Conservation (phyloP, 2,888 invertebrate species). For the Tipula unca region DNA sequence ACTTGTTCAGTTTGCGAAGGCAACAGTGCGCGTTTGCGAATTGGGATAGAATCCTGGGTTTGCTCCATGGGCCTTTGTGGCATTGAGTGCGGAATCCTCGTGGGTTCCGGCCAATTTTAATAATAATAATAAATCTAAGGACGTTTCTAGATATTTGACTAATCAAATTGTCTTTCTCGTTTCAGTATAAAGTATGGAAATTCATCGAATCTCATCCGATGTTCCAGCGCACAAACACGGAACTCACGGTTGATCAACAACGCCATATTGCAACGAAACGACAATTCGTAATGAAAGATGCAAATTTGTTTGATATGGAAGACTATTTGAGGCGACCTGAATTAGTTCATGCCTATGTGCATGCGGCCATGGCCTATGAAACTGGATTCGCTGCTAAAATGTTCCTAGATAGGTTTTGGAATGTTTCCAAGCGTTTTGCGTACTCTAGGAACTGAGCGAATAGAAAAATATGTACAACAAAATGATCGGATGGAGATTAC, state of each 20-base stretch:
- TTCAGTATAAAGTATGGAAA: conserved; percentile 49
- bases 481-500: conserved; percentile 42
- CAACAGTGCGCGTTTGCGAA: too few relatives aligned
- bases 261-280: conserved; percentile 49
- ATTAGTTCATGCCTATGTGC: conserved; percentile 44
- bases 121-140: too few relatives aligned
- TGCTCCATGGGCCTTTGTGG: too few relatives aligned
- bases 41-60: too few relatives aligned
- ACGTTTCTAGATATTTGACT: not conserved
- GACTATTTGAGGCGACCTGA: conserved; percentile 43
- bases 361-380: conserved; percentile 51
- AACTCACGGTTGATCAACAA: conserved; percentile 48
- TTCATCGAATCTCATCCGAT: conserved; percentile 51
- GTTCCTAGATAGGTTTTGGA: conserved; percentile 53
- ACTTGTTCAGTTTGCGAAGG: too few relatives aligned
- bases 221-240: conserved; percentile 45
- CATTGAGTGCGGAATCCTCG: too few relatives aligned
- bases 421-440: conserved; percentile 58
- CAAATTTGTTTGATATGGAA: conserved; percentile 45
- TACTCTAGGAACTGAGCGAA: conserved; percentile 56
- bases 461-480: conserved; percentile 46
- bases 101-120: too few relatives aligned
- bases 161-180: conserved; percentile 26
- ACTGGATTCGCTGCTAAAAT: conserved; percentile 57
- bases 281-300: conserved; percentile 55